These are phyloP conservation scores for Mustela erminea DNA, from an alignment of 2,797 vertebrate genomes.

Conservation along the genomic window DNA sequence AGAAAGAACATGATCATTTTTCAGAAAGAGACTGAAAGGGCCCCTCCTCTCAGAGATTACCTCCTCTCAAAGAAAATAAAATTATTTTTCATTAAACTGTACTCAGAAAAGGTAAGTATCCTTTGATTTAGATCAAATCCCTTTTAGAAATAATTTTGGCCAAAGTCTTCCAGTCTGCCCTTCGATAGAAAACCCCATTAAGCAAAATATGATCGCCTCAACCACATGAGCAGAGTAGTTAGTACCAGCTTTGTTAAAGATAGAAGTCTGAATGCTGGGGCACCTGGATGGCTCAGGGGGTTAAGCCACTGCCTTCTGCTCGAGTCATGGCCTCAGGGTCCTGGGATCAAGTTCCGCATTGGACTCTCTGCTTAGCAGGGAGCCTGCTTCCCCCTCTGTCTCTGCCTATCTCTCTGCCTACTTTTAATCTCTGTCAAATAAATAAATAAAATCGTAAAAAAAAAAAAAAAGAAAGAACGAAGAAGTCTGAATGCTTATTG, in stretches of 20 bases:
- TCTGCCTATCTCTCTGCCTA: no score
- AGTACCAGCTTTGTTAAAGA: slow-evolving; percentile 36
- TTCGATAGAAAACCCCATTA: background rate
- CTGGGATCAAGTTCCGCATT: no score
- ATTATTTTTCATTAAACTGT: slow-evolving; percentile 20
- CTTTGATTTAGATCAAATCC: slow-evolving; percentile 22
- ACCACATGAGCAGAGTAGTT: background rate
- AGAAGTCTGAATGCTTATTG: background rate
- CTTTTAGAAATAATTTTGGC: slow-evolving; percentile 41
- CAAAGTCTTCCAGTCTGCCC: background rate
- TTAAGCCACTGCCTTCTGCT: no score
- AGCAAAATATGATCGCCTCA: slow-evolving; percentile 46
- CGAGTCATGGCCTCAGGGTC: no score
- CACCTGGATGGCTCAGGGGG: no score
- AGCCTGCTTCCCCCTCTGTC: no score
- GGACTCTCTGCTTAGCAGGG: no score
- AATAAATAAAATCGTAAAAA: no score
- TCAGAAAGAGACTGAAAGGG: background rate
- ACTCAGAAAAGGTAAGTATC: slow-evolving; percentile 1
- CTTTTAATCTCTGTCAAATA: no score
- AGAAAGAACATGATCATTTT: background rate
- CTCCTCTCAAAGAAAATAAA: slow-evolving; percentile 20
- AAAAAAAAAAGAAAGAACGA: no score
- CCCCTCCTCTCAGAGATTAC: background rate
- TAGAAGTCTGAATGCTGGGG: background rate